Base-by-base conservation (phyloP, 1,140 invertebrate genomes). In the Drosophila kanapiae region DNA sequence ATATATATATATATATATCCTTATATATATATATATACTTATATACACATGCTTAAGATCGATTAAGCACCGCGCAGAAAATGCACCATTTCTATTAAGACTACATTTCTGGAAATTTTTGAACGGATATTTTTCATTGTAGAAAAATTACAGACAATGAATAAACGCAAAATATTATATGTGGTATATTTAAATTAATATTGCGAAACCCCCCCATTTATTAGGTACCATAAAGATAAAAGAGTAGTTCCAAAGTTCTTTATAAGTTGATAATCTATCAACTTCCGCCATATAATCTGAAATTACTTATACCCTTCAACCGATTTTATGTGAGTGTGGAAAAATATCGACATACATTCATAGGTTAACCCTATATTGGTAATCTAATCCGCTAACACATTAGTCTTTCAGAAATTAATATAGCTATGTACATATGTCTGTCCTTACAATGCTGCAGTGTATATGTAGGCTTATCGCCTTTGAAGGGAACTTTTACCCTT, bases 381-480 rank as follows among this genome's bases (percentile, higher is more conserved):
- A 42, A 64, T 64, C 61, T 64, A 64, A 64, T 64, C 61, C 61
- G 37, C 3, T 60, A 16, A 11, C n/a, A 23, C 13, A 14, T 37
- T 37, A 37, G 4, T 3, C 23, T 60, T 29, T 42, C 16, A 31
- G 37, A 64, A 56, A 64, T 61, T 61, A 61, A n/a, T n/a, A 13
- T 6, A 7, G 4, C n/a, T 14, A 29, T 29, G 16, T 62, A 38
- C 37, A 38, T 38, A 40, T 57, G n/a, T 62, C 14, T 42, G 14
- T 7, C 56, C 29, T 40, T 42, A 37, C 29, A 16, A 18, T 33
- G 29, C 14, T 33, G 56, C 16, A 29, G 18, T 33, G 56, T 33
- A 38, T 38, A 33, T 13, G 9, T 11, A 57, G 1, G 10, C 23
- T 27, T 40, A 53, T 35, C 11, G 18, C 14, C 27, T 57, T 57